Percentiles rank a stretch among this genome's conserved stretches.
phyloP scores from a whole-genome alignment of 2,888 invertebrate genomes.

The Lamproptera curius region DNA sequence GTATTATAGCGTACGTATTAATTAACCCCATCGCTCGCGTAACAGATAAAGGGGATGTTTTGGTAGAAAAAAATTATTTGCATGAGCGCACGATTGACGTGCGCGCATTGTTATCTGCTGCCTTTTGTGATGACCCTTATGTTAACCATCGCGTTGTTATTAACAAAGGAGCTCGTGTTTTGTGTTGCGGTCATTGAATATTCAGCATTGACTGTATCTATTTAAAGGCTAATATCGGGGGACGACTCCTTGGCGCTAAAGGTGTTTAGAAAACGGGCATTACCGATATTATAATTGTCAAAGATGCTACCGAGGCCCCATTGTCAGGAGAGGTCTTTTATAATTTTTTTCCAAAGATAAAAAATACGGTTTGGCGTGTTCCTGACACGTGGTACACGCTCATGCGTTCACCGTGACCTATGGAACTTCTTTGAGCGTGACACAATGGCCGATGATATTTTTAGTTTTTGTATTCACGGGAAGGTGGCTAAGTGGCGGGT shows the following conservation, averaged over 20 bases:
- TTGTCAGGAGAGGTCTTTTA: constrained; percentile 72
- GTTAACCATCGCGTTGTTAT: constrained; percentile 54
- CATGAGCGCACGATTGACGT: constrained; percentile 77
- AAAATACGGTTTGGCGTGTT: constrained; percentile 76
- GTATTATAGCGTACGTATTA: constrained; percentile 74
- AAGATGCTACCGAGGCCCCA: constrained; percentile 75
- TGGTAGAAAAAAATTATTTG: constrained; percentile 74
- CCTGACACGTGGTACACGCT: constrained; percentile 72
- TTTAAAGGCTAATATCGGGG: constrained; percentile 50
- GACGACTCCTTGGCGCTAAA: constrained; percentile 40
- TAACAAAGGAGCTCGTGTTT: constrained; percentile 43
- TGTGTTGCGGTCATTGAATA: constrained; percentile 36
- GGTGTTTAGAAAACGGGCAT: constrained; percentile 38
- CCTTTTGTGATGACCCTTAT: constrained; percentile 78
- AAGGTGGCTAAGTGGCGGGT: constrained; percentile 76
- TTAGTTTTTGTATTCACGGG: constrained; percentile 73
- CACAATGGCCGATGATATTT: constrained; percentile 73
- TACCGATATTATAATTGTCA: constrained; percentile 76
- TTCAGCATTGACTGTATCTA: constrained; percentile 40
- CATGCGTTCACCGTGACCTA: constrained; percentile 72
- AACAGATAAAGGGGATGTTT: constrained; percentile 74
- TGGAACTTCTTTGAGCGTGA: constrained; percentile 73
- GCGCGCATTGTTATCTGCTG: constrained; percentile 73
- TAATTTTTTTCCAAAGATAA: constrained; percentile 75
- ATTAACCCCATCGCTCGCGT: constrained; percentile 72